Base-by-base conservation (phyloP, 2,888 invertebrate genomes). In the Luperina testacea region DNA sequence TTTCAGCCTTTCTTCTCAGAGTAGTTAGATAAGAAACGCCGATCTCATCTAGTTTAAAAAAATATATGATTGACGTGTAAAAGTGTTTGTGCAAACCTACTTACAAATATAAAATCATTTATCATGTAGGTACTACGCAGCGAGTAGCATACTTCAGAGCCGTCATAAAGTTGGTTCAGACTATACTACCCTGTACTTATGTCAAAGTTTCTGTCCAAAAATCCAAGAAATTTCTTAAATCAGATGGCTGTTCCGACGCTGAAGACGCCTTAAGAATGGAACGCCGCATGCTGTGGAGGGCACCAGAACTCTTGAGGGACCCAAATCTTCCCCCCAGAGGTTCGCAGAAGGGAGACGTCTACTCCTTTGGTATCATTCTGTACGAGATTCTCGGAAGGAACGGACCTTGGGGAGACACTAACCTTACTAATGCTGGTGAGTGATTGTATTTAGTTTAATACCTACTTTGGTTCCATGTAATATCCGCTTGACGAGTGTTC, bases 291-390 rank as follows among this genome's bases (percentile, higher is more conserved):
- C 93, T 98, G 27, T 98, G 98, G 97, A 96, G 97, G 82, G 98
- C 98, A 0, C 98, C 98, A 0, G 98, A 98, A 94, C 95, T 98
- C 27, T 95, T 98, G 38, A 95, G 98, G 57, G 95, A 97, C 0
- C 94, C 97, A 0, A 96, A 95, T 48, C 97, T 97, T 0, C 97
- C 97, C 0, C 89, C 96, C 0, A 94, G 98, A 80, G 99, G 99
- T n/a, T 98, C 98, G 0, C 98, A 98, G 92, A 98, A 98, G 91
- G 99, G 98, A 38, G 98, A 98, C 90, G 98, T 98, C 17, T 98
- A 98, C 92, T 98, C 98, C 1, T 99, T 99, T 92, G 98, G 98
- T 0, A 98, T 99, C 86, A 97, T 99, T 48, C 95, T 99, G 3
- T 98, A 98, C 91, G 99, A 99, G 94, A 98, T 99, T 82, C 97